phyloP scores from a whole-genome alignment of 2,888 invertebrate species.

The Drosophila anomelani region DNA sequence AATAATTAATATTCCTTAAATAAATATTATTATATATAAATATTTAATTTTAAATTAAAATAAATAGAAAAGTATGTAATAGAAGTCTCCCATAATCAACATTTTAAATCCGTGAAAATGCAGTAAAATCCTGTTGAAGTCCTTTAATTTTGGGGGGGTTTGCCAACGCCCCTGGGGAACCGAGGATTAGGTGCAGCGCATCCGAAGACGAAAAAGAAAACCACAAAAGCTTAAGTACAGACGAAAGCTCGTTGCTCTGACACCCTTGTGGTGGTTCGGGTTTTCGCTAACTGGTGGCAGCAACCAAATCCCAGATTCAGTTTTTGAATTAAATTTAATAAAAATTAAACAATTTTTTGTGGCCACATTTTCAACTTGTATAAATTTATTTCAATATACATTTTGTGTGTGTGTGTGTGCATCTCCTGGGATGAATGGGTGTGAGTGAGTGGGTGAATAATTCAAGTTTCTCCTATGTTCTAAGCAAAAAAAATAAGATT shows the following conservation, averaged over 20 bases:
- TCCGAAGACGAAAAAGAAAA: neutral
- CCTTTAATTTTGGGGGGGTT: too few species aligned
- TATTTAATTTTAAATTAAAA: too few species aligned
- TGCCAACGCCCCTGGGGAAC: slow-evolving; percentile 11
- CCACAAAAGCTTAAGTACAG: neutral
- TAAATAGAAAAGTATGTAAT: too few species aligned
- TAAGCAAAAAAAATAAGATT: slow-evolving; percentile 33
- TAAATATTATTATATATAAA: too few species aligned
- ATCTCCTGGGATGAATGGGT: slow-evolving; percentile 1
- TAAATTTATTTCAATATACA: slow-evolving; percentile 51
- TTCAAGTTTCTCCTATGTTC: neutral
- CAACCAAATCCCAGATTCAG: neutral
- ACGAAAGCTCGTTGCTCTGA: neutral
- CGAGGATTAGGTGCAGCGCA: slow-evolving; percentile 10
- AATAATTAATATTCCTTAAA: too few species aligned
- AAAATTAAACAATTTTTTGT: slow-evolving; percentile 6
- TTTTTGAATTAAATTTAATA: neutral
- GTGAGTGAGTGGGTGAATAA: neutral
- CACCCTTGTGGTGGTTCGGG: neutral
- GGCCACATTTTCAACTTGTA: slow-evolving; percentile 37
- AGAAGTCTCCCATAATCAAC: neutral
- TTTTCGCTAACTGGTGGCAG: neutral
- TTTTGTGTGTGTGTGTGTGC: slow-evolving; percentile 9
- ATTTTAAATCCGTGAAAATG: neutral
- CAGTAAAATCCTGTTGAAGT: neutral